Conservation (phyloP, 2,113 vertebrate species). For the Seriola rivoliana region DNA sequence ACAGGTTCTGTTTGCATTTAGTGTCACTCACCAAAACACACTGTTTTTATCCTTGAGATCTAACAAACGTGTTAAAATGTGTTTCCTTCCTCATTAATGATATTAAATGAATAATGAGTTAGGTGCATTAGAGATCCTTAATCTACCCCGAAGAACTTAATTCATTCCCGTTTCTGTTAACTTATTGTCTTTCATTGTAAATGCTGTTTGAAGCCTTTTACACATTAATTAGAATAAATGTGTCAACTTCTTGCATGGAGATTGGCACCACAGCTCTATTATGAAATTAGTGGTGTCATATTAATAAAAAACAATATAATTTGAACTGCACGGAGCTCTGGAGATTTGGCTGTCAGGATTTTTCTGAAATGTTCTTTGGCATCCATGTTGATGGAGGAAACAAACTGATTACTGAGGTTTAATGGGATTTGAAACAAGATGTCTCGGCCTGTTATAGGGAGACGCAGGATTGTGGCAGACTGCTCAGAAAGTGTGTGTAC, state of each 20-base stretch:
- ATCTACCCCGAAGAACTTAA: too few species aligned
- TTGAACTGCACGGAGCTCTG: neutral
- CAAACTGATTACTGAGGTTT: slow-evolving; percentile 52
- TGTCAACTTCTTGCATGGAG: neutral
- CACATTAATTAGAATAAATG: neutral
- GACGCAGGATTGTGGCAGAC: slow-evolving; percentile 15
- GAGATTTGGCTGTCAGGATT: neutral
- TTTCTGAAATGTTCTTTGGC: slow-evolving; percentile 36
- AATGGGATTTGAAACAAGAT: slow-evolving; percentile 61
- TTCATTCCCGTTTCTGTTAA: too few species aligned
- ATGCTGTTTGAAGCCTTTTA: neutral
- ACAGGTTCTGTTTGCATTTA: too few species aligned
- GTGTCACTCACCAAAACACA: neutral
- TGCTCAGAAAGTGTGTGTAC: slow-evolving; percentile 17
- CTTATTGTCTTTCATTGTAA: too few species aligned
- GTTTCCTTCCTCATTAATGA: neutral
- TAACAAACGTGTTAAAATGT: too few species aligned
- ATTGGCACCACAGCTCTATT: neutral
- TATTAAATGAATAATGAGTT: too few species aligned
- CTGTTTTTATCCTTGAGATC: too few species aligned
- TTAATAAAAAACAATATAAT: neutral
- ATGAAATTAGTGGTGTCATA: neutral
- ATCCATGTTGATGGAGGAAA: slow-evolving; percentile 32
- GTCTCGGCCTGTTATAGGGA: slow-evolving; percentile 27
- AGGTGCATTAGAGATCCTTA: too few species aligned